Evolutionary conservation across 2,113 vertebrate species (phyloP), one percentile per base, ranked within the genome.

Genomic region (Aramus guarauna): DNA sequence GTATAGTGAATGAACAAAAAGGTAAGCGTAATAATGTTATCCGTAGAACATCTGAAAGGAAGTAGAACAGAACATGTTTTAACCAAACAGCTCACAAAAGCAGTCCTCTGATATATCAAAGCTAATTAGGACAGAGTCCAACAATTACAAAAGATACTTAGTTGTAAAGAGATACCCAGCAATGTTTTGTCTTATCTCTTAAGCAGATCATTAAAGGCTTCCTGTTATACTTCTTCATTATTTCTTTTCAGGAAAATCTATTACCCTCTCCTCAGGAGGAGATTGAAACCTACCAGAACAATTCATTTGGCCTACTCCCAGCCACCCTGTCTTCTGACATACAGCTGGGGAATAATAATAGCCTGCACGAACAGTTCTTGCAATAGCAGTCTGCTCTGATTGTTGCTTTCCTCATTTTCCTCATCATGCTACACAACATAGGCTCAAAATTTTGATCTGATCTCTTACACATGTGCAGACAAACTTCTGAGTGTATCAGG

Each of bases 91-190:
- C 85, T 96, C 73, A 95, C 91, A 94, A 95, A 95, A 94, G 74
- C 93, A 92, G 55, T 79, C 50, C 75, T 84, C 93, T 95, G 82
- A 92, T 97, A 82, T 85, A 95, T 81, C 92, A 95, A 83, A 43
- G 58, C 74, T 75, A 69, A 92, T 97, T 96, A 96, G 93, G 97
- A 94, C 90, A 81, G 69, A 63, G 75, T 95, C 73, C 97, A 97
- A 88, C 69, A 86, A 95, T 96, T 87, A 94, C 93, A 97, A 96
- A 90, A 97, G 36, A 96, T 97, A 94, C 34, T 95, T 92, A 96
- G 80, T 92, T 92, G 81, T 89, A 90, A 97, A 79, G 85, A 96
- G 95, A 88, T 67, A 97, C 17, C 62, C 93, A 82, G 76, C 66
- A 88, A 85, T 90, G 82, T 94, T 96, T 90, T 75, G 85, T 80